Conservation (phyloP, 2,797 vertebrate species). For the Acipenser ruthenus region DNA sequence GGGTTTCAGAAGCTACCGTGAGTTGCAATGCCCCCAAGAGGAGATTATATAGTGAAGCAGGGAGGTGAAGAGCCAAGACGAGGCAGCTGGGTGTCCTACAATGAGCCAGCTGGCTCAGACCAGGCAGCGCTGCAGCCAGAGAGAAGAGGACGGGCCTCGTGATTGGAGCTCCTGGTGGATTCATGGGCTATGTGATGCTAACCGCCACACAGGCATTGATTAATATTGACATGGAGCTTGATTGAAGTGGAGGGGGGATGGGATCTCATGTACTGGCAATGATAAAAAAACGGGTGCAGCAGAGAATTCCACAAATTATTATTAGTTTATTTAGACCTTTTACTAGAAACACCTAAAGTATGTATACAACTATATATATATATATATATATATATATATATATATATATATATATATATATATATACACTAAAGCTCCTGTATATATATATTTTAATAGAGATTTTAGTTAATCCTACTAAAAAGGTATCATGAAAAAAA, state of each 20-base stretch:
- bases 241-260: conserved; percentile 11
- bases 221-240: conserved; percentile 19
- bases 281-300: not conserved
- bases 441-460: no score
- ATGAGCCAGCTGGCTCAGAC: conserved; percentile 20
- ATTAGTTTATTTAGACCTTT: no score
- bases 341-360: no score
- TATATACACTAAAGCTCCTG: no score
- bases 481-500: no score
- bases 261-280: not conserved
- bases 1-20: not conserved
- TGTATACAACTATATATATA: no score
- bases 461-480: no score
- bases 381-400: no score
- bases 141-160: conserved; percentile 9
- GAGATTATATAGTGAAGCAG: conserved; percentile 22
- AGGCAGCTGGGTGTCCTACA: conserved; percentile 19
- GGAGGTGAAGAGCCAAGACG: conserved; percentile 7
- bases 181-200: conserved; percentile 14
- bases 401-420: no score
- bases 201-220: conserved; percentile 11
- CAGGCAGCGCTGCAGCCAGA: conserved; percentile 5
- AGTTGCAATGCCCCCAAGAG: not conserved
- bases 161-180: conserved; percentile 18
- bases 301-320: no score